A percentile compares a stretch with the other conserved stretches of the same genome.
These are phyloP conservation scores for Fistularia commersonii DNA, from an alignment of 2,797 vertebrate genomes.

Conservation along the genomic window DNA sequence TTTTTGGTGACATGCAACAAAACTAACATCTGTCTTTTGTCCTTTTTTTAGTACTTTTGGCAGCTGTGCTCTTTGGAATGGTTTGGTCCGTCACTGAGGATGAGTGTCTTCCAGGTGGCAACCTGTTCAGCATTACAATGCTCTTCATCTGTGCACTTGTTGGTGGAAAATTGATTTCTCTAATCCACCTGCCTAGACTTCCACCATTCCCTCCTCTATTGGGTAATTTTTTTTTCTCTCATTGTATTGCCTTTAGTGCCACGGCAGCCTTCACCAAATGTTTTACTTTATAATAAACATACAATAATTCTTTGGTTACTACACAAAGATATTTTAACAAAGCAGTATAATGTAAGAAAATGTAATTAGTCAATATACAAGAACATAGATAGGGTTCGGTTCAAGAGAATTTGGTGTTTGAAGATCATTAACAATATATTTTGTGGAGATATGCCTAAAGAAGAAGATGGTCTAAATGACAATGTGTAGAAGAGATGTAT, in stretches of 20 bases:
- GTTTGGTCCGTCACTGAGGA: conserved; percentile 88
- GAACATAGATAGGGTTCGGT: no score
- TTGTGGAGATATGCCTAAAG: not conserved
- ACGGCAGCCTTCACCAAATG: no score
- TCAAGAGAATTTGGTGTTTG: no score
- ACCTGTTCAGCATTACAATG: conserved; percentile 88
- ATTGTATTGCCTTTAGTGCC: not conserved
- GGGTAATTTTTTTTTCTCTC: conserved; percentile 75
- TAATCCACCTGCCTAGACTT: conserved; percentile 80
- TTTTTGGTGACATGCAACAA: no score
- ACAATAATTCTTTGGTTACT: no score
- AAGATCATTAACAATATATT: not conserved
- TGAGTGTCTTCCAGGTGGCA: conserved; percentile 90
- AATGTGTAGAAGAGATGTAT: not conserved
- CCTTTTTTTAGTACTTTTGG: conserved; percentile 72
- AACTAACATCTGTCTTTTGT: conserved; percentile 6
- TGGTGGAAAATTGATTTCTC: conserved; percentile 85
- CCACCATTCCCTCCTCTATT: conserved; percentile 91
- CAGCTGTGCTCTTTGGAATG: conserved; percentile 85
- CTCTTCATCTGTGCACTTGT: conserved; percentile 83
- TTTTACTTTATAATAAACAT: no score
- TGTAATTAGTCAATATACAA: no score
- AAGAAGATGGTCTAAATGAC: not conserved
- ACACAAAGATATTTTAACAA: no score
- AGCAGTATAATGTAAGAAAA: no score